Evolutionary conservation across 2,113 vertebrate genomes (phyloP).

Genomic region (Coptodon rendalli): DNA sequence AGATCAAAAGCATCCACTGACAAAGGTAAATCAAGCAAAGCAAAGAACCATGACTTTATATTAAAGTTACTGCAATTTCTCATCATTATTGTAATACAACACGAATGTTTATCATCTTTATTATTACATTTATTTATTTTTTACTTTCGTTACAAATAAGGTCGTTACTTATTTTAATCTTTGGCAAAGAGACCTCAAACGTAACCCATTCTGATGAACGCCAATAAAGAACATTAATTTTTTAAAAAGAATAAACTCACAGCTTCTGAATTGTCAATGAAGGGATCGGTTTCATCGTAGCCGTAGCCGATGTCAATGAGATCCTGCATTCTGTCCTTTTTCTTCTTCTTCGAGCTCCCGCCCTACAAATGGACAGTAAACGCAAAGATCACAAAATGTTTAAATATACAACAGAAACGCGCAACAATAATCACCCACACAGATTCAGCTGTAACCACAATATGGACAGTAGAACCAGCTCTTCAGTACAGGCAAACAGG

Average conservation of each 20-base stretch:
- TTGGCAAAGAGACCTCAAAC: not conserved
- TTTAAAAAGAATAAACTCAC: conserved; percentile 73
- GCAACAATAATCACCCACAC: not conserved
- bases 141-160: not conserved
- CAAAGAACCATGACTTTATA: not conserved
- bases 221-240: not conserved
- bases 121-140: not conserved
- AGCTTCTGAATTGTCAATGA: conserved; percentile 98
- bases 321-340: conserved; percentile 94
- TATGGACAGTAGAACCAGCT: not conserved
- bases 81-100: not conserved
- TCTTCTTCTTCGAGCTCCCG: conserved; percentile 81
- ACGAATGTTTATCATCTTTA: not conserved
- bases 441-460: not conserved
- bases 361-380: conserved; percentile 56
- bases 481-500: not conserved
- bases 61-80: not conserved
- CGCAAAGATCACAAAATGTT: not conserved
- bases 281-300: conserved; percentile 95
- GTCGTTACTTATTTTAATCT: not conserved
- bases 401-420: not conserved
- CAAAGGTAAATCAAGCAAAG: not conserved
- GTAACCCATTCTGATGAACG: not conserved
- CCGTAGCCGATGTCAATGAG: conserved; percentile 97
- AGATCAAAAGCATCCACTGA: not conserved